A percentile compares a stretch with the other conserved stretches of the same genome.
These are phyloP conservation scores for Sisyra nigra DNA, from an alignment of 2,888 invertebrate species.

Conservation along the genomic window DNA sequence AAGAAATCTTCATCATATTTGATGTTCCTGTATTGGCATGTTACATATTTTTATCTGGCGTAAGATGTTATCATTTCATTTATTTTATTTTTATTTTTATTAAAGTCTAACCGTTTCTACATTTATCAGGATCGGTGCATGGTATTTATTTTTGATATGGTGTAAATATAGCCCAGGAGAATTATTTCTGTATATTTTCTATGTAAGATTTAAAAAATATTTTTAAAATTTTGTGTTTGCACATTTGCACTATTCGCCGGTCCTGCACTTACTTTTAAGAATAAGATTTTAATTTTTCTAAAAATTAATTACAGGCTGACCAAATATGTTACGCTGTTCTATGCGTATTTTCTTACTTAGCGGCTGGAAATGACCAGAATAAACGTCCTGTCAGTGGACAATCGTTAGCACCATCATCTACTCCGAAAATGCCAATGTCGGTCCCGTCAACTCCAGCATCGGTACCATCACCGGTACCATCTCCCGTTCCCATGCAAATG, in stretches of 20 bases:
- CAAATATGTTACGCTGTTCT: conserved; percentile 98
- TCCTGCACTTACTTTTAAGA: too few relatives aligned
- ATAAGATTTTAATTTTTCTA: conserved; percentile 12
- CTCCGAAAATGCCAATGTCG: conserved; percentile 12
- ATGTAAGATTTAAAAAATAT: conserved; percentile 10
- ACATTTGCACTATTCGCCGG: too few relatives aligned
- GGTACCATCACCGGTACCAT: conserved; percentile 15
- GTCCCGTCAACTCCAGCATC: conserved; percentile 23
- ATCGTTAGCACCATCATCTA: conserved; percentile 8
- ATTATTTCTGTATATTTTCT: conserved; percentile 14
- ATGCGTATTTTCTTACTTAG: conserved; percentile 97
- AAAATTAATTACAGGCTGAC: conserved; percentile 73
- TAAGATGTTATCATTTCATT: neutral
- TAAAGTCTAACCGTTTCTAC: too few relatives aligned
- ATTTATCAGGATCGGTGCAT: too few relatives aligned
- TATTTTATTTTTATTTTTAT: neutral
- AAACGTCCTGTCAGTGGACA: conserved; percentile 25
- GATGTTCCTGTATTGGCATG: conserved; percentile 16
- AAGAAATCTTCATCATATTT: conserved; percentile 14
- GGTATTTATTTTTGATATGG: too few relatives aligned
- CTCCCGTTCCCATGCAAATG: conserved; percentile 9
- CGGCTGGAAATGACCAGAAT: conserved; percentile 72
- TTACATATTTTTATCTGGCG: neutral
- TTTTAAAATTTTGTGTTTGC: neutral
- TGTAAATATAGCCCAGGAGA: too few relatives aligned